Evolutionary conservation across 1,140 invertebrate species (phyloP).

Genomic region (Rhopalosiphum maidis): DNA sequence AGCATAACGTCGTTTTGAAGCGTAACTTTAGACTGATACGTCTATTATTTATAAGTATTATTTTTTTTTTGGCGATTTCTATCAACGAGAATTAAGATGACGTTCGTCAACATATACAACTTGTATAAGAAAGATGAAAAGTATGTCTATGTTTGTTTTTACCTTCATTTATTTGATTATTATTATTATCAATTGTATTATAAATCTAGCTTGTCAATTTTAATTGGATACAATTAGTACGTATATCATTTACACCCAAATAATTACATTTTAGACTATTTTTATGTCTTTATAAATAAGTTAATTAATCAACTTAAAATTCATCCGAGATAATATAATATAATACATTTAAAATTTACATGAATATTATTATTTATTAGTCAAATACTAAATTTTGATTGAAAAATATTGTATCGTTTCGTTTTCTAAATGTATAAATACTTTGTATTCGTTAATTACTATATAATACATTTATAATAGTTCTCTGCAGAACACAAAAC

Average conservation of each 20-base stretch:
- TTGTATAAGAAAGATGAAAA: too few relatives aligned
- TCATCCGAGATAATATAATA: not conserved
- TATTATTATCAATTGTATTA: not conserved
- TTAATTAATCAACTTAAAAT: not conserved
- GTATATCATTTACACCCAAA: not conserved
- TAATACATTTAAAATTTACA: not conserved
- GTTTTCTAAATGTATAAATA: too few relatives aligned
- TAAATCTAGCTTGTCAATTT: not conserved
- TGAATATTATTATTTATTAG: not conserved
- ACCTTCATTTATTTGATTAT: too few relatives aligned
- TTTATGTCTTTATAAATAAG: not conserved
- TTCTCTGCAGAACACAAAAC: too few relatives aligned
- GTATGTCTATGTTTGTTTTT: too few relatives aligned
- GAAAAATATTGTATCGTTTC: too few relatives aligned
- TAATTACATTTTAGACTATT: not conserved
- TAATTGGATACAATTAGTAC: not conserved
- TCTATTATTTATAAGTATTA: not conserved
- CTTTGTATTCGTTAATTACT: too few relatives aligned
- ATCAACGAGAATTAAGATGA: not conserved
- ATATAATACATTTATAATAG: too few relatives aligned
- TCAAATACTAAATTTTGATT: not conserved
- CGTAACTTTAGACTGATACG: not conserved
- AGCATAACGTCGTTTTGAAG: not conserved
- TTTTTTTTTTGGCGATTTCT: not conserved
- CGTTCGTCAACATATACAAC: too few relatives aligned